Conservation (phyloP, 1,140 invertebrate genomes). For the Ceratosolen solmsi region DNA sequence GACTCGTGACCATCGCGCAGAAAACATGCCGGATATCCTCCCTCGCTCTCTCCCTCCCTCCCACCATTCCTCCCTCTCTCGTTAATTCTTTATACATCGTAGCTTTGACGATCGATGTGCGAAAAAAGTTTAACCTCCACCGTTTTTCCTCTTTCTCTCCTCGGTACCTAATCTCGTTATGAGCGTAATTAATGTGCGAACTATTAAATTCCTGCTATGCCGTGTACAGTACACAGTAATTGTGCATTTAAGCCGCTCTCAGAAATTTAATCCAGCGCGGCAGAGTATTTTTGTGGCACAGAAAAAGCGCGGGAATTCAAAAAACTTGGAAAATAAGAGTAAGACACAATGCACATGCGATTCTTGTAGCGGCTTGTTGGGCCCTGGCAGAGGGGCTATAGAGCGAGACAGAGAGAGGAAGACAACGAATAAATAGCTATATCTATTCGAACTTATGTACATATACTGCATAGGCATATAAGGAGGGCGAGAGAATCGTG, state of each 20-base stretch:
- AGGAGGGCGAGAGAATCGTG: neutral
- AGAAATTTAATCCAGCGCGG: conserved; percentile 17
- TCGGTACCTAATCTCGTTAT: conserved; percentile 31
- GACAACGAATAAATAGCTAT: neutral
- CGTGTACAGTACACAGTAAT: neutral
- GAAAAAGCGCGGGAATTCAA: conserved; percentile 22
- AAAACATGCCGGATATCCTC: conserved; percentile 57
- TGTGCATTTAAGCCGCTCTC: conserved; percentile 8
- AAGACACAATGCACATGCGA: neutral
- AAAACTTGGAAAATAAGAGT: neutral
- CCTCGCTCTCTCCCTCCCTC: conserved; percentile 42
- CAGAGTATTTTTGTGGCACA: neutral
- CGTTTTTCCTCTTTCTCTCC: neutral
- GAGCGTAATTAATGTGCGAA: conserved; percentile 39
- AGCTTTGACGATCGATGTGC: conserved; percentile 36
- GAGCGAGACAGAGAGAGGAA: neutral
- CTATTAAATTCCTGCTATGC: conserved; percentile 10
- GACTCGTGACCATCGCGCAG: too few relatives aligned
- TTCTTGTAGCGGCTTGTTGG: neutral
- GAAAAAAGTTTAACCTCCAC: conserved; percentile 9
- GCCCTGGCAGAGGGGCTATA: neutral
- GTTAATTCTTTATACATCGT: conserved; percentile 41
- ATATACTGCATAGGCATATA: neutral
- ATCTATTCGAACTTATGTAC: neutral
- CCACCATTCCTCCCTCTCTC: conserved; percentile 33